Evolutionary conservation across 1,140 invertebrate genomes (phyloP).

Genomic region (Dermatophagoides farinae): DNA sequence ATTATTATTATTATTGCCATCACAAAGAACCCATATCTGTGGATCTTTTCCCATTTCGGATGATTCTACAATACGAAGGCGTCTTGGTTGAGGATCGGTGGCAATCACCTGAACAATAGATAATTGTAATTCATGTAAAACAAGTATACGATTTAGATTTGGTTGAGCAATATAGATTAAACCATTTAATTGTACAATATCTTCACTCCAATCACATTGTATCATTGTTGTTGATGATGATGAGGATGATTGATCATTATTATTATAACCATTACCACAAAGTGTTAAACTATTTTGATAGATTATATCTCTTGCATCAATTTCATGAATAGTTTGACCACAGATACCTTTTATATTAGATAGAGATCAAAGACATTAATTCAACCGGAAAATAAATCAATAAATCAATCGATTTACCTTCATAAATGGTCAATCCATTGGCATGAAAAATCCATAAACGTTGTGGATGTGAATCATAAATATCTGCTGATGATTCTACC

Average conservation of each 20-base stretch:
- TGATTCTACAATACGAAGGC: conserved; percentile 3
- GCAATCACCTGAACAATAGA: conserved; percentile 13
- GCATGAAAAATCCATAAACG: conserved; percentile 30
- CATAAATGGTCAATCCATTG: conserved; percentile 12
- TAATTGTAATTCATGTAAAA: conserved; percentile 12
- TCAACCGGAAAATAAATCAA: not conserved
- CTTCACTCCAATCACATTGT: conserved; percentile 11
- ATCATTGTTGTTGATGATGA: not conserved
- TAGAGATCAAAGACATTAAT: too few relatives aligned
- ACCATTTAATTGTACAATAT: not conserved
- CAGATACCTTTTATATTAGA: not conserved
- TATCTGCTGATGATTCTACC: conserved; percentile 28
- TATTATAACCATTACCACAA: conserved; percentile 4
- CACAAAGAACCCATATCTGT: conserved; percentile 14
- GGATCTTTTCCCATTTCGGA: not conserved
- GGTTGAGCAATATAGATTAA: conserved; percentile 14
- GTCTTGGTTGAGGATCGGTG: conserved; percentile 13
- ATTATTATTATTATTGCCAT: not conserved
- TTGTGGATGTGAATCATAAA: conserved; percentile 51
- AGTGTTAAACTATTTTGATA: conserved; percentile 11
- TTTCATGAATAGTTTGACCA: conserved; percentile 6
- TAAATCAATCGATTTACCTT: conserved; percentile 2
- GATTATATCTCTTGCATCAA: conserved; percentile 12
- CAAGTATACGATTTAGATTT: conserved; percentile 13
- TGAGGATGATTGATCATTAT: not conserved